Conservation (phyloP, 2,113 vertebrate genomes). For the Antigone vipio region DNA sequence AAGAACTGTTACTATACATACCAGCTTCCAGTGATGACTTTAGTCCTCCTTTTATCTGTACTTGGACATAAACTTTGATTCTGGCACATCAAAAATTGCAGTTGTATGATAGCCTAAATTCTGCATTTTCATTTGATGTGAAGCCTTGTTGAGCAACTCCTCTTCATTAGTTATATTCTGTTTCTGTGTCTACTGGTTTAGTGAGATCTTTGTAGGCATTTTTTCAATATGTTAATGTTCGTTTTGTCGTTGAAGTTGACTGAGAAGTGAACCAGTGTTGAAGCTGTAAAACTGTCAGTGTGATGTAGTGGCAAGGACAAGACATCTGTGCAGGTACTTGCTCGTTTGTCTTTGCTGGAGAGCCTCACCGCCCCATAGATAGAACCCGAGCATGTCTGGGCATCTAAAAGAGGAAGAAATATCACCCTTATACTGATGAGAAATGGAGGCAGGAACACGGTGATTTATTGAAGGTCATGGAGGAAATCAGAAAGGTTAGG, state of each 20-base stretch:
- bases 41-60: not conserved
- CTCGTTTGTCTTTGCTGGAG: not conserved
- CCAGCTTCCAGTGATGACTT: not conserved
- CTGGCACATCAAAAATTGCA: not conserved
- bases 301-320: not conserved
- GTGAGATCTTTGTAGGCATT: not conserved
- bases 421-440: not conserved
- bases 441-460: not conserved
- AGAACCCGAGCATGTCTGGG: not conserved
- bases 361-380: not conserved
- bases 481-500: not conserved
- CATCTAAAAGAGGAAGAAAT: not conserved
- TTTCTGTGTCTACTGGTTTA: not conserved
- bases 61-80: not conserved
- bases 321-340: not conserved
- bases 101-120: not conserved
- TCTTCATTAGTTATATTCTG: not conserved
- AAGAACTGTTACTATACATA: not conserved
- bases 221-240: not conserved
- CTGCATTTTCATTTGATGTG: not conserved
- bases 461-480: conserved; percentile 4
- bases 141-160: not conserved
- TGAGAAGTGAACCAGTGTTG: not conserved
- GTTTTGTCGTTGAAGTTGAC: not conserved
- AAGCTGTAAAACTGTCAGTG: not conserved